Evolutionary conservation across 2,113 vertebrate species (phyloP).

Genomic region (Uria lomvia): DNA sequence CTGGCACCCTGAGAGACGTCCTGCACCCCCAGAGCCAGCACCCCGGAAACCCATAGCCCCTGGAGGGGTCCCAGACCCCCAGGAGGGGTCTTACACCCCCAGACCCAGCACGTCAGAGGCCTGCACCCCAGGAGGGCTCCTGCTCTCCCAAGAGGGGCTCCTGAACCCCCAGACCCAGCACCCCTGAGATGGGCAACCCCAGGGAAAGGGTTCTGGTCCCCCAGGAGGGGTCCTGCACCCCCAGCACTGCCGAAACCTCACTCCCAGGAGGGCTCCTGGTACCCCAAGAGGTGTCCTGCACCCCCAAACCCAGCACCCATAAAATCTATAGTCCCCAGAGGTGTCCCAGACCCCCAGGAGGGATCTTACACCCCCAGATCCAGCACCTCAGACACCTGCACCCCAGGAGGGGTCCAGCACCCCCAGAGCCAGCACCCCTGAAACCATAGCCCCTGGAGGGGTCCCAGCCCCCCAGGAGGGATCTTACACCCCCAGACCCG

Average conservation of each 20-base stretch:
- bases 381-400: neutral
- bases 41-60: neutral
- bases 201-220: no score
- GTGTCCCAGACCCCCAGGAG: no score
- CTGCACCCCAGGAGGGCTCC: neutral
- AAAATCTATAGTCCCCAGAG: no score
- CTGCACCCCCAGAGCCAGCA: neutral
- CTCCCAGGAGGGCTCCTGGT: neutral
- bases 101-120: neutral
- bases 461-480: neutral
- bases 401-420: neutral
- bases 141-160: neutral
- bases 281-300: no score
- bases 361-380: no score
- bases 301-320: no score
- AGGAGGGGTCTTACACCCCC: neutral
- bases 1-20: neutral
- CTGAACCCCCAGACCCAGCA: neutral
- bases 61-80: neutral
- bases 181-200: no score
- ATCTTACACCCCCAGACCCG: neutral
- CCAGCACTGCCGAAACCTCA: neutral
- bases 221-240: neutral
- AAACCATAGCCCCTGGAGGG: neutral
- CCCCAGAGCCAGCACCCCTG: neutral